phyloP scores from a whole-genome alignment of 2,888 invertebrate species.

The Augiades crinisus region DNA sequence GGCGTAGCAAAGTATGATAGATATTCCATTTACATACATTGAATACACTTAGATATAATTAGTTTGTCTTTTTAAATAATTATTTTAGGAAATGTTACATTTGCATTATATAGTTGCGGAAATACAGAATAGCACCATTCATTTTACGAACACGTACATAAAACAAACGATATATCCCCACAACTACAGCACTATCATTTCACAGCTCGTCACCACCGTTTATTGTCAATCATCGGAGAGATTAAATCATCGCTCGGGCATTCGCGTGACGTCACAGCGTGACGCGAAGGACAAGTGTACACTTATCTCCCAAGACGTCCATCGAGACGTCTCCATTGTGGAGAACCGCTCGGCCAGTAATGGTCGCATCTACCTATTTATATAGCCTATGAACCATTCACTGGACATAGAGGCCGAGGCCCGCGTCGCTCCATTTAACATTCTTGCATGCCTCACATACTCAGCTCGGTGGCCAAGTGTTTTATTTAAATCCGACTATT shows the following conservation, averaged over 20 bases:
- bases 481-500: constrained; percentile 30
- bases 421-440: constrained; percentile 66
- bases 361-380: constrained; percentile 40
- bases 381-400: constrained; percentile 57
- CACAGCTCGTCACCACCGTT: neutral
- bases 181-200: neutral
- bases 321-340: constrained; percentile 13
- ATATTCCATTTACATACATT: too few relatives aligned
- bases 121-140: too few relatives aligned
- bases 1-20: too few relatives aligned
- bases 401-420: constrained; percentile 61
- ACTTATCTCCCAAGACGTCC: constrained; percentile 18
- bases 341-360: constrained; percentile 17
- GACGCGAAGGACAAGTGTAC: constrained; percentile 6
- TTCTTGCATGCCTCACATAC: constrained; percentile 55
- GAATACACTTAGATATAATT: too few relatives aligned
- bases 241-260: neutral
- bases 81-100: too few relatives aligned
- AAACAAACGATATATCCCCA: neutral
- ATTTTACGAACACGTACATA: too few relatives aligned
- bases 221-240: neutral
- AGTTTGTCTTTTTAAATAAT: too few relatives aligned
- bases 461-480: constrained; percentile 41
- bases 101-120: too few relatives aligned
- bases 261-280: constrained; percentile 10